These are phyloP conservation scores for Morpho achilles DNA, from an alignment of 2,888 invertebrate species.

Conservation along the genomic window DNA sequence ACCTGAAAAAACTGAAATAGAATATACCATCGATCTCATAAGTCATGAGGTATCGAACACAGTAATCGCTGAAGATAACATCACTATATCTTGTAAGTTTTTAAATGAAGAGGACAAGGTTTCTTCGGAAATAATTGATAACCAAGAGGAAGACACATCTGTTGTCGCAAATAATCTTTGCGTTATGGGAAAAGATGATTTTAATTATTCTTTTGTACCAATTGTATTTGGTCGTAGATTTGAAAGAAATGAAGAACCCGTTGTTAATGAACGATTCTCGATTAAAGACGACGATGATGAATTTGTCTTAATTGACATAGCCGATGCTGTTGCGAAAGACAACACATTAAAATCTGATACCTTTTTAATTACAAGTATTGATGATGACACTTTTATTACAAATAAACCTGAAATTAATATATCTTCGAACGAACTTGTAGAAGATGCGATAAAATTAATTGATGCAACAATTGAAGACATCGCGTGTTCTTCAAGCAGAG, in stretches of 20 bases:
- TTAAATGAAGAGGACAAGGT: constrained; percentile 1
- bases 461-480: constrained; percentile 24
- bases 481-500: neutral
- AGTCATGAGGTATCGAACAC: constrained; percentile 3
- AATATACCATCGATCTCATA: constrained; percentile 14
- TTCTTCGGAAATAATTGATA: neutral
- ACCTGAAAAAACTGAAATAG: constrained; percentile 12
- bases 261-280: constrained; percentile 10
- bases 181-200: constrained; percentile 11
- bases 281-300: constrained; percentile 21
- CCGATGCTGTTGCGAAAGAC: constrained; percentile 7
- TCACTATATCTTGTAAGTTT: neutral
- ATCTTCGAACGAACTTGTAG: constrained; percentile 15
- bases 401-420: constrained; percentile 16
- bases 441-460: constrained; percentile 25
- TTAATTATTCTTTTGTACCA: constrained; percentile 44
- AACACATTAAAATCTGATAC: neutral
- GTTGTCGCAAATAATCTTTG: neutral
- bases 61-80: neutral
- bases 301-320: constrained; percentile 24
- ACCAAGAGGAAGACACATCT: neutral
- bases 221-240: constrained; percentile 49
- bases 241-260: constrained; percentile 37
- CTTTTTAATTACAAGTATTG: neutral
- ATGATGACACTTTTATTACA: constrained; percentile 3